Evolutionary conservation across 2,888 invertebrate species (phyloP), one percentile per base, ranked within the genome.

Genomic region (Bimastos eiseni): DNA sequence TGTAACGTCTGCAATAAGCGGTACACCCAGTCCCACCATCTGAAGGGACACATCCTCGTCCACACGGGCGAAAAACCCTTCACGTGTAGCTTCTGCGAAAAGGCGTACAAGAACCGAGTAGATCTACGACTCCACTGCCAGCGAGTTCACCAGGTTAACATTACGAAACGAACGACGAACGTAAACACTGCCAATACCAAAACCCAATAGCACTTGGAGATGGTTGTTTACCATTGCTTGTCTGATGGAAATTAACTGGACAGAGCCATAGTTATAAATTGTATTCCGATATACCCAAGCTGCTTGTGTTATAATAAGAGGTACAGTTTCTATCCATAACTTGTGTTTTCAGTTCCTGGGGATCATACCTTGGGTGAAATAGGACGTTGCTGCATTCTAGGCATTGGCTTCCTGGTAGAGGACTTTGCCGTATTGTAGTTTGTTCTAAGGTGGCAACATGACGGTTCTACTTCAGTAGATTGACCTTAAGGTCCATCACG

Each of bases 11-110:
- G 90, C 90, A 49, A 33, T 36, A 88, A 86, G 24, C 21, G n/a
- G 13, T 90, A 84, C 86, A 88, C 90, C 21, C 90, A 90, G 49
- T 49, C 84, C 1, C 86, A 83, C 34, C 90, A 90, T 88, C 88
- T 90, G 41, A 41, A 41, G 34, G 86, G 84, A 38, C 90, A 90
- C 49, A 41, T 90, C 21, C 86, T 83, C 11, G 84, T 86, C 5
- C 90, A 90, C 41, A 90, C 90, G 1, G 90, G 90, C 21, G 90
- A 88, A 36, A 90, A 90, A 34, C 90, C 90, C 21, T 90, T 88
- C 88, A 44, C 38, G 24, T 90, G 90, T 44, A n/a, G 41, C 38
- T 44, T 44, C 33, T 90, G 90, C 49, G 90, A n/a, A 19, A 90
- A 90, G 49, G 44, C 88, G 17, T 90, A 90, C 55, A 90, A 90